Evolutionary conservation across 2,797 vertebrate species (phyloP).

Genomic region (Crotalus adamanteus): DNA sequence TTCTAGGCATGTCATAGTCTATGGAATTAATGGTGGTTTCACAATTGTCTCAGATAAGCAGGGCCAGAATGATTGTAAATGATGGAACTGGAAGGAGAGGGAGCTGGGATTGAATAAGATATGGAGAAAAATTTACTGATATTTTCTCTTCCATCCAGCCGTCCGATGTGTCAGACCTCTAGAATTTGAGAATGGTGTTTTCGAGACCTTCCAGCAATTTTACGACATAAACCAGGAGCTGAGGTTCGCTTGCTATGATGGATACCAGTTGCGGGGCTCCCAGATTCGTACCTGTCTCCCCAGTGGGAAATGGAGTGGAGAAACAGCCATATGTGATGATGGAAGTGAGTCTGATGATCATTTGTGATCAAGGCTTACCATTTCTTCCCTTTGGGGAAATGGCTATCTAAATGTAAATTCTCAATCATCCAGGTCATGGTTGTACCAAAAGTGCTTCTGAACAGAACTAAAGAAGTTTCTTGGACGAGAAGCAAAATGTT

Average conservation of each 20-base stretch:
- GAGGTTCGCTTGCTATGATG: constrained; percentile 77
- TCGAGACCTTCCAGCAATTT: constrained; percentile 71
- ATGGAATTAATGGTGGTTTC: background rate
- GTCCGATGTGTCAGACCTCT: constrained; percentile 78
- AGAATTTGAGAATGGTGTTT: constrained; percentile 77
- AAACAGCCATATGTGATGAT: constrained; percentile 74
- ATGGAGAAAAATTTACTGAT: background rate
- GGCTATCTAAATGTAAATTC: background rate
- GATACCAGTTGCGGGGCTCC: constrained; percentile 75
- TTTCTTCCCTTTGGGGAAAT: background rate
- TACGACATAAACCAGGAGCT: constrained; percentile 71
- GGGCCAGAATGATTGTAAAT: background rate
- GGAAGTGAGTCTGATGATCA: constrained; percentile 67
- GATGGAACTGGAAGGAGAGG: background rate
- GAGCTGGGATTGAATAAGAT: background rate
- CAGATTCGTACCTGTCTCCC: constrained; percentile 77
- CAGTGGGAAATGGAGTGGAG: constrained; percentile 81
- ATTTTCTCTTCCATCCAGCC: constrained; percentile 52
- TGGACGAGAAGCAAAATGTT: background rate
- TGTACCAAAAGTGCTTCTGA: background rate
- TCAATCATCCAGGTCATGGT: background rate
- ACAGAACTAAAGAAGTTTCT: background rate
- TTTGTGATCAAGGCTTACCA: background rate
- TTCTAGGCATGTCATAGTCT: background rate
- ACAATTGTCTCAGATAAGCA: background rate